Conservation (phyloP, 2,797 vertebrate species). For the Alosa sapidissima region DNA sequence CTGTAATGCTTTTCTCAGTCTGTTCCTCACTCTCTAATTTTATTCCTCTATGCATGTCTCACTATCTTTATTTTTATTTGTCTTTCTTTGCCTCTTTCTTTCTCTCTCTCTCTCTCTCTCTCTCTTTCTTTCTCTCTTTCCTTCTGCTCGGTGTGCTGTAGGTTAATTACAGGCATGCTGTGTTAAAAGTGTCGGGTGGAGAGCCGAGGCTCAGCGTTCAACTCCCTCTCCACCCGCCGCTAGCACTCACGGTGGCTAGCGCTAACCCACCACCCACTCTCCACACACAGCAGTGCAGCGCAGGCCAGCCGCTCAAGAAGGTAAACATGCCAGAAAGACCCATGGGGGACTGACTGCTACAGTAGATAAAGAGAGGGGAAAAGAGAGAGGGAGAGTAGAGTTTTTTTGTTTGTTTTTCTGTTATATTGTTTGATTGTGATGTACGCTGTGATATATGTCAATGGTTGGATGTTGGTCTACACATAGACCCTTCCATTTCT, state of each 20-base stretch:
- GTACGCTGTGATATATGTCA: too few relatives aligned
- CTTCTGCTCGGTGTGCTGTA: conserved; percentile 32
- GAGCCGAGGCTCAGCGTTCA: not conserved
- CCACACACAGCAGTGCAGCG: not conserved
- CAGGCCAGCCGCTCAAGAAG: not conserved
- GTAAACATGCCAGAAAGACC: not conserved
- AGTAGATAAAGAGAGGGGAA: not conserved
- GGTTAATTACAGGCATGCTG: conserved; percentile 33
- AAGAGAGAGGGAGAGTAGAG: not conserved
- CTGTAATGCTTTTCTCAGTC: not conserved
- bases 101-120: not conserved
- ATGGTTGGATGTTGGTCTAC: too few relatives aligned
- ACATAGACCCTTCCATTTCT: too few relatives aligned
- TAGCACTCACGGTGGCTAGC: not conserved
- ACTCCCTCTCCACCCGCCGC: not conserved
- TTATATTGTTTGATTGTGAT: too few relatives aligned
- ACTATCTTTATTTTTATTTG: not conserved
- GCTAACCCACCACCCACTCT: not conserved
- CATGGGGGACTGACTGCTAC: not conserved
- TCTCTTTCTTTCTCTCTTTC: not conserved
- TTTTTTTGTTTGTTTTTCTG: too few relatives aligned
- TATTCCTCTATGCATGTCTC: not conserved
- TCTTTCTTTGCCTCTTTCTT: not conserved
- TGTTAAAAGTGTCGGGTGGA: not conserved
- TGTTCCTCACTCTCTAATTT: not conserved